Conservation (phyloP, 2,113 vertebrate species). For the Hystrix cristata region DNA sequence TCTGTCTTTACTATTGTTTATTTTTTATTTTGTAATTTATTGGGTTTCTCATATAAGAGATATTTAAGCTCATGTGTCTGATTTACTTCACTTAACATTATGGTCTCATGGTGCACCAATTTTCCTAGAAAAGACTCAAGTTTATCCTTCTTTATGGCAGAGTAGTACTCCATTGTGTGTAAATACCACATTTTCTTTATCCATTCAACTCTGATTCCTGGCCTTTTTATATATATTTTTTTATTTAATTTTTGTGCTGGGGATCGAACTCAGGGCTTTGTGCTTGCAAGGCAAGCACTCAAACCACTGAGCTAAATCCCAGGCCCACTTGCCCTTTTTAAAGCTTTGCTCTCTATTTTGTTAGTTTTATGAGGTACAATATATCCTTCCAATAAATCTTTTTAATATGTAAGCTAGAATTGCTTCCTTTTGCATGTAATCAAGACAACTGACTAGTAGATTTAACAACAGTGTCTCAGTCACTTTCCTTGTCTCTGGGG, state of each 20-base stretch:
- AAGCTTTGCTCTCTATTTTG: background rate
- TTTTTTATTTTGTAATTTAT: background rate
- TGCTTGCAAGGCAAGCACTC: too few species aligned
- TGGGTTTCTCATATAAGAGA: background rate
- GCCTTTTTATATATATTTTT: background rate
- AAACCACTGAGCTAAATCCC: too few species aligned
- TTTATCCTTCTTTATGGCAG: background rate
- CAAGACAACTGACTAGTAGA: background rate
- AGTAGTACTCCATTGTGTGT: background rate
- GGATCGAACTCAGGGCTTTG: too few species aligned
- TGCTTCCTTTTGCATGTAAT: background rate
- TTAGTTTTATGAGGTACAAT: background rate
- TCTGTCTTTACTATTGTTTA: background rate
- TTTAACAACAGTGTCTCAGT: background rate
- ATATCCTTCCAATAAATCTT: constrained; percentile 18
- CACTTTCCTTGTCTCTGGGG: background rate
- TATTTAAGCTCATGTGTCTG: background rate
- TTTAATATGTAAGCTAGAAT: constrained; percentile 28
- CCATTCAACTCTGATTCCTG: background rate
- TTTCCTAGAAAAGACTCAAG: background rate
- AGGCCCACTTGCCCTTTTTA: too few species aligned
- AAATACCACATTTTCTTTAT: background rate
- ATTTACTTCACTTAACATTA: background rate
- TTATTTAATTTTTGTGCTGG: too few species aligned
- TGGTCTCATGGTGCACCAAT: background rate